Base-by-base conservation (phyloP, 2,888 invertebrate species). In the Chymomyza procnemis region DNA sequence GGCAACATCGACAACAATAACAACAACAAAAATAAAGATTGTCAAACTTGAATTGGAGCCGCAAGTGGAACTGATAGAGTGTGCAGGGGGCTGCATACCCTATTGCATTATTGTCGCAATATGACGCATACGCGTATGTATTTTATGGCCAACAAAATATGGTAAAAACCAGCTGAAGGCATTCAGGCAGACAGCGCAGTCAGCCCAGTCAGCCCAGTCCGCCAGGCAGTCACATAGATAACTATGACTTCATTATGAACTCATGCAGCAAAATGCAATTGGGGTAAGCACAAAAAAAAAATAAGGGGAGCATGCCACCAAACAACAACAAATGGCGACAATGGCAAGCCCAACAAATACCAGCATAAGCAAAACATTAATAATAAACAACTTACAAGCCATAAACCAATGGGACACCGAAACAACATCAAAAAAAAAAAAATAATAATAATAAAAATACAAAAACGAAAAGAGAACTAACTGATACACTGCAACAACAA, bases 361-460 rank as follows among this genome's bases (percentile, higher is more conserved):
- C 75, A 78, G 69, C 76, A 80, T 76, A 80, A 76, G 74, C 81
- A 75, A 80, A 84, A 80, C 85, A 86, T 80, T 80, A 83, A 80
- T 84, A 86, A 86, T 86, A 81, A 81, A 81, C 82, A 84, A 84
- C 87, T 82, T 86, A 86, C 82, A 84, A 84, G 79, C 85, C 82
- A 82, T 86, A 86, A 82, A 86, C 87, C 86, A 80, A 82, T 80
- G 87, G 81, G 85, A 75, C 69, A 66, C 79, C 73, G 70, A 60
- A 18, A 54, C 21, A 21, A 21, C 54, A 21, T 14, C 54, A 54
- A 21, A 21, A 18, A 4, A 18, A 12, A 50, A 2, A 48, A 5
- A 48, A 14, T 18, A 48, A 14, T 16, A 14, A 48, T 18, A n/a
- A 50, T 14, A 50, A 50, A 12, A 50, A 50, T 16, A 30, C 12